Evolutionary conservation across 2,888 invertebrate species (phyloP).

Genomic region (Polydesmus complanatus): DNA sequence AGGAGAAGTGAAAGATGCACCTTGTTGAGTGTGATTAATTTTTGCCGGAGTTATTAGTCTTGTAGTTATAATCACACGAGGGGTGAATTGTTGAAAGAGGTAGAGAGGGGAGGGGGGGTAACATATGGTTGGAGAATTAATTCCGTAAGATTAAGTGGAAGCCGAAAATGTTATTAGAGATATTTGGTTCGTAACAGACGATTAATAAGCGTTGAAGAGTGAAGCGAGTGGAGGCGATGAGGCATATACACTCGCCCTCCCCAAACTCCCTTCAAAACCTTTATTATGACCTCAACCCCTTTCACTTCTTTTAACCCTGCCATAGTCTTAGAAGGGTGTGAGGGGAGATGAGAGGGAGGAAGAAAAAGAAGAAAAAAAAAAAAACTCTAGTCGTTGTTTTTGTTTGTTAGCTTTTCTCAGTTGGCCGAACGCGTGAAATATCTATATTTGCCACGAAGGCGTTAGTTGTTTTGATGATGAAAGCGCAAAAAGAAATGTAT

Average conservation of each 20-base stretch:
- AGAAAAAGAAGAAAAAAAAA: too few relatives aligned
- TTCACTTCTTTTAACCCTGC: background rate
- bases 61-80: background rate
- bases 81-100: background rate
- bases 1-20: too few relatives aligned
- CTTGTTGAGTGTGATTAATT: too few relatives aligned
- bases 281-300: background rate
- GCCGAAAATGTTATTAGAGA: background rate
- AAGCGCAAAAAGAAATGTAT: background rate
- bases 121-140: background rate
- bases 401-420: background rate
- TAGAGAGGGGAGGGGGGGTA: background rate
- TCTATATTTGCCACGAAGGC: too few relatives aligned
- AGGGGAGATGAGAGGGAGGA: too few relatives aligned
- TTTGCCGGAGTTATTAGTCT: too few relatives aligned
- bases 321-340: too few relatives aligned
- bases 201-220: background rate
- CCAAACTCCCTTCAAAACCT: background rate
- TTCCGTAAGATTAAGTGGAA: slow-evolving; percentile 1
- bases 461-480: too few relatives aligned
- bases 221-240: too few relatives aligned
- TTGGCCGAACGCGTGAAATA: background rate
- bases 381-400: too few relatives aligned
- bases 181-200: background rate
- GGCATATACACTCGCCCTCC: background rate